Percentiles rank a stretch among this genome's conserved stretches.
phyloP scores from a whole-genome alignment of 2,113 vertebrate species.

The Indri indri region DNA sequence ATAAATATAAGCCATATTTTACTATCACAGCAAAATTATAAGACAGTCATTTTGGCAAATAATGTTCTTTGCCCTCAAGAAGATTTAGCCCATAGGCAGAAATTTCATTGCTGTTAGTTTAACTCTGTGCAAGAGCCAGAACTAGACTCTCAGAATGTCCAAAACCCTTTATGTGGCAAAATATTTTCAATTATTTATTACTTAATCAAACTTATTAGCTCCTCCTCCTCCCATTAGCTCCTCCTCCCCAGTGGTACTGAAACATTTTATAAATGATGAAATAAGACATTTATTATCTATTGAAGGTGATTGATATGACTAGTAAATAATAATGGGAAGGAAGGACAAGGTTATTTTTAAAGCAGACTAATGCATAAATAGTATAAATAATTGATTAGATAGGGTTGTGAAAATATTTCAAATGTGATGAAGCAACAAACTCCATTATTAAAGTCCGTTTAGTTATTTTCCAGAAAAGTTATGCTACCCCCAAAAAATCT shows the following conservation, averaged over 20 bases:
- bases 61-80: neutral
- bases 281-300: constrained; percentile 18
- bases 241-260: neutral
- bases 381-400: constrained; percentile 35
- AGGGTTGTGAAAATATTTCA: neutral
- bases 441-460: neutral
- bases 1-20: constrained; percentile 51
- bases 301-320: constrained; percentile 16
- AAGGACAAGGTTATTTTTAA: neutral
- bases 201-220: constrained; percentile 58
- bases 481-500: neutral
- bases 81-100: neutral
- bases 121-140: neutral
- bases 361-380: neutral
- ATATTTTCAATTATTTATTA: constrained; percentile 47
- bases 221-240: neutral
- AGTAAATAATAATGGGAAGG: neutral
- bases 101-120: neutral
- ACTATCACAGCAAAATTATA: neutral
- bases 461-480: constrained; percentile 2
- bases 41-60: neutral
- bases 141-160: neutral
- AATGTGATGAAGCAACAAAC: neutral
- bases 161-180: neutral
- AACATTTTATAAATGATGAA: constrained; percentile 35